Conservation (phyloP, 1,140 invertebrate species). For the Lepidurus packardi region DNA sequence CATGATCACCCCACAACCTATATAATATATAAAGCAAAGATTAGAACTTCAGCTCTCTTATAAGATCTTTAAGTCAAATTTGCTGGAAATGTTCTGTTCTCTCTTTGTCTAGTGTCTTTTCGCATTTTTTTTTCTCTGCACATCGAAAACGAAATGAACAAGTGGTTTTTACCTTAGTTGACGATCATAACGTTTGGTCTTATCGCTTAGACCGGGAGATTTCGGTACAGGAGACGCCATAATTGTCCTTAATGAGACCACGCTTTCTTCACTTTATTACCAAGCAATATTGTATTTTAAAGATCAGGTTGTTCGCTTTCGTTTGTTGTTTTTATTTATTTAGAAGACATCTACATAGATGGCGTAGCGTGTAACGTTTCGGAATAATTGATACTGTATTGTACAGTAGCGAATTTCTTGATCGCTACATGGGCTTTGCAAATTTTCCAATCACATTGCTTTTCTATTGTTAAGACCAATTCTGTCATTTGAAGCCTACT, state of each 20-base stretch:
- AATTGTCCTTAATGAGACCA: neutral
- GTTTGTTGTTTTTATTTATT: too few species aligned
- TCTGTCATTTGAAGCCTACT: too few species aligned
- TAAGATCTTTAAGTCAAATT: too few species aligned
- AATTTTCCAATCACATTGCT: too few species aligned
- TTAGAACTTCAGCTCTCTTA: neutral
- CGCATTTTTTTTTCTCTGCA: neutral
- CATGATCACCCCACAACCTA: constrained; percentile 96
- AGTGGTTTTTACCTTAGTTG: neutral
- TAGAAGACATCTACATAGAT: too few species aligned
- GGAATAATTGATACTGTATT: too few species aligned
- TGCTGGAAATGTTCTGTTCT: too few species aligned
- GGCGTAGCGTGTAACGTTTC: too few species aligned
- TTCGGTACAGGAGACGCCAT: neutral
- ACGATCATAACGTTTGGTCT: neutral
- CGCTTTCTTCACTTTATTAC: neutral
- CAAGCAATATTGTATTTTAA: neutral
- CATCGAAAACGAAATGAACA: neutral
- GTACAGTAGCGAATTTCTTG: too few species aligned
- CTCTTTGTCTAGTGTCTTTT: neutral
- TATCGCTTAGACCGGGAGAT: neutral
- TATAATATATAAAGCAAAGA: constrained; percentile 38
- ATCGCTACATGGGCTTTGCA: too few species aligned
- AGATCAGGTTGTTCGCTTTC: too few species aligned
- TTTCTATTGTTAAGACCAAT: too few species aligned